phyloP scores from a whole-genome alignment of 2,797 vertebrate species.

The Paguma larvata region DNA sequence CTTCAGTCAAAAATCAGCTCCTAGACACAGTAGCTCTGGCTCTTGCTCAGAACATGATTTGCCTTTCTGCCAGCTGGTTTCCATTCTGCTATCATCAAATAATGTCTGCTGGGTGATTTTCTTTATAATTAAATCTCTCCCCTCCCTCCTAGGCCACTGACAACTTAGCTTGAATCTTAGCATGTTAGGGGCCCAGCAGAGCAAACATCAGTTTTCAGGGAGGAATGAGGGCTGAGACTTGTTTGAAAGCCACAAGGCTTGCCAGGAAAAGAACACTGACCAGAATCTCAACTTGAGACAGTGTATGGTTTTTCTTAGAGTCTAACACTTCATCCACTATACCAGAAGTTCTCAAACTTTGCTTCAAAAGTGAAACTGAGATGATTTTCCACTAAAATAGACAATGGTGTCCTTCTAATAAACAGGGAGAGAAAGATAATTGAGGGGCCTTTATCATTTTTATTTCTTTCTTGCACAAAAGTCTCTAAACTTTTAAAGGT shows the following conservation, averaged over 20 bases:
- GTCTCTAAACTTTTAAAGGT: slow-evolving; percentile 11
- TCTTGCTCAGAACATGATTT: background rate
- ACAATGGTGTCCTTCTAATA: background rate
- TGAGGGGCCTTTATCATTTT: background rate
- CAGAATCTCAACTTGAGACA: background rate
- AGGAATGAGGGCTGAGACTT: background rate
- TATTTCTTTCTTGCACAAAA: slow-evolving; percentile 1
- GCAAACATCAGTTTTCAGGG: background rate
- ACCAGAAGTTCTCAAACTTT: background rate
- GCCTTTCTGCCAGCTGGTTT: slow-evolving; percentile 28
- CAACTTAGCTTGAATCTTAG: background rate
- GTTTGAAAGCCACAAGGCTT: background rate
- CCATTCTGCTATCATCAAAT: background rate
- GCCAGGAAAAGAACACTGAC: background rate
- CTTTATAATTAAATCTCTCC: background rate
- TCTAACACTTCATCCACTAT: background rate
- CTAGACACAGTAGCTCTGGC: background rate
- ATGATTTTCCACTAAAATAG: background rate
- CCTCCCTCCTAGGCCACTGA: background rate
- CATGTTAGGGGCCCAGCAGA: background rate
- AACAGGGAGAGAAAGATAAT: background rate
- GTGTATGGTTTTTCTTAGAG: background rate
- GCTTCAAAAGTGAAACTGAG: background rate
- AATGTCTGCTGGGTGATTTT: background rate
- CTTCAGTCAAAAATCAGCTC: background rate